Percentiles rank a stretch among this genome's conserved stretches.
Conservation (phyloP, 2,113 vertebrate species). For the Rhinogobius similis region DNA sequence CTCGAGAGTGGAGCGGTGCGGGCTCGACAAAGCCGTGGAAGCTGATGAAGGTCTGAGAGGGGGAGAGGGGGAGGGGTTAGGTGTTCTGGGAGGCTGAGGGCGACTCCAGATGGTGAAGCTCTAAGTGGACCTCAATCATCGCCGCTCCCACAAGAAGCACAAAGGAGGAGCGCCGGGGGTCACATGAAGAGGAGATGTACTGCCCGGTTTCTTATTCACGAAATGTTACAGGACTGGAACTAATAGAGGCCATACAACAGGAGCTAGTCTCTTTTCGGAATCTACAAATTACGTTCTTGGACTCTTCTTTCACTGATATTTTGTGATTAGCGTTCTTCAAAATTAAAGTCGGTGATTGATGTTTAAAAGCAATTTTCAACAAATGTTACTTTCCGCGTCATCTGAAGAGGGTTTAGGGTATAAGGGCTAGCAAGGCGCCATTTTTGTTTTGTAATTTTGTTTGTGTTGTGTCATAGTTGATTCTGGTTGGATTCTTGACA, state of each 20-base stretch:
- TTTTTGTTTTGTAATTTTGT: too few species aligned
- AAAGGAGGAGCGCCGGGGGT: conserved; percentile 25
- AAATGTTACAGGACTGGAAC: background rate
- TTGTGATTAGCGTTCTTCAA: background rate
- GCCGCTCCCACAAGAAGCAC: conserved; percentile 33
- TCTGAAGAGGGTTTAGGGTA: too few species aligned
- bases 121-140: conserved; percentile 52
- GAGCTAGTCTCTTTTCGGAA: background rate
- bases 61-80: background rate
- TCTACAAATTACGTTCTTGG: background rate
- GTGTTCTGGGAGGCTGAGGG: conserved; percentile 35
- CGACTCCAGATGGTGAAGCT: conserved; percentile 56
- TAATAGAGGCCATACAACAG: background rate
- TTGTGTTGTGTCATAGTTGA: too few species aligned
- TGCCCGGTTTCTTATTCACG: background rate
- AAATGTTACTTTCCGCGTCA: too few species aligned
- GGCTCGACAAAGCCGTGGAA: conserved; percentile 28
- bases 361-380: too few species aligned
- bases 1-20: conserved; percentile 8
- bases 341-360: background rate
- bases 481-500: too few species aligned
- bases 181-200: conserved; percentile 9
- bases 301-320: background rate
- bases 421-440: too few species aligned
- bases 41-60: conserved; percentile 37